A percentile compares a stretch with the other conserved stretches of the same genome.
Evolutionary conservation across 2,113 vertebrate genomes (phyloP).

Genomic region (Octodon degus): DNA sequence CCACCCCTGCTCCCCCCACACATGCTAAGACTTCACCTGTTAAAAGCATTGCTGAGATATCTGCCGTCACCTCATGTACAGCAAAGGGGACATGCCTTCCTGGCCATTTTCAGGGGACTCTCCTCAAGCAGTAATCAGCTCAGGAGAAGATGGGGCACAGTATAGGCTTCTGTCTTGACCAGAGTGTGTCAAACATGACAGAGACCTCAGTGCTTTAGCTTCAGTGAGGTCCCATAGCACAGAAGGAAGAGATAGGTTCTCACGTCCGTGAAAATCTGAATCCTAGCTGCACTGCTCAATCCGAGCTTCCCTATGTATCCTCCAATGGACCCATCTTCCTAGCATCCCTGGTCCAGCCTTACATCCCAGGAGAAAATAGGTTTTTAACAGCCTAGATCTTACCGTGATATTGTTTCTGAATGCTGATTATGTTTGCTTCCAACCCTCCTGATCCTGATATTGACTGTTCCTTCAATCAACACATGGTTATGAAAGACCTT

Average conservation of each 20-base stretch:
- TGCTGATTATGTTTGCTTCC: neutral
- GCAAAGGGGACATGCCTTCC: neutral
- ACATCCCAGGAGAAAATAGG: neutral
- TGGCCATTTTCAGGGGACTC: neutral
- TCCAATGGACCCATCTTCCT: neutral
- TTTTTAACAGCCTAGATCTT: neutral
- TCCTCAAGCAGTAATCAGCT: neutral
- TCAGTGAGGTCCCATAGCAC: neutral
- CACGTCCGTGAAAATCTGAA: neutral
- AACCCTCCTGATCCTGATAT: neutral
- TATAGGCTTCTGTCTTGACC: neutral
- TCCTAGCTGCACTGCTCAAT: neutral
- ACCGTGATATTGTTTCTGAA: neutral
- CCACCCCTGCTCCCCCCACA: neutral
- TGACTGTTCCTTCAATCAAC: neutral
- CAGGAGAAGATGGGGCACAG: neutral
- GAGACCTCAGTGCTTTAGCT: neutral
- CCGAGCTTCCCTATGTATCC: rapidly evolving
- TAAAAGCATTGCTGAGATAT: neutral
- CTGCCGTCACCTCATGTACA: rapidly evolving
- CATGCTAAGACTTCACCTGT: neutral
- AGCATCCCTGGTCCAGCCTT: neutral
- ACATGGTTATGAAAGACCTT: neutral
- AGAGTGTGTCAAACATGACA: neutral
- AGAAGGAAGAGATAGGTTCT: neutral